These are phyloP conservation scores for Drosophila nikananu DNA, from an alignment of 1,140 invertebrate species.

Conservation along the genomic window DNA sequence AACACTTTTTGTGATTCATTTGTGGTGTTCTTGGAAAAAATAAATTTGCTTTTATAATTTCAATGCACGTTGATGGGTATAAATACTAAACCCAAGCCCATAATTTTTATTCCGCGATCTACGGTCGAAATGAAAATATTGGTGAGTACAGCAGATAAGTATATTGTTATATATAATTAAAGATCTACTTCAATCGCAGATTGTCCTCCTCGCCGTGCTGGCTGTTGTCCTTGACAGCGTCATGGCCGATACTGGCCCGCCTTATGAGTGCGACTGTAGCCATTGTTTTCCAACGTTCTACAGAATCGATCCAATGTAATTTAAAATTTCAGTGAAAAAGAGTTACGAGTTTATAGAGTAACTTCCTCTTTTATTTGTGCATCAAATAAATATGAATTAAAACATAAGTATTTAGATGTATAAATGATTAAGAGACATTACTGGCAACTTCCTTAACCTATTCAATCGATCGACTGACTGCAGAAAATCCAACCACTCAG, in stretches of 20 bases:
- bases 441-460: background rate
- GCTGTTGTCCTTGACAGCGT: background rate
- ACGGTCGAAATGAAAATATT: too few relatives aligned
- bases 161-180: background rate
- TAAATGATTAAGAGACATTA: background rate
- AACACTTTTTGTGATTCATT: too few relatives aligned
- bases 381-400: background rate
- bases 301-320: background rate
- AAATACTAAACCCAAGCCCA: background rate
- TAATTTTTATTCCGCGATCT: background rate
- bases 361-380: background rate
- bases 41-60: background rate
- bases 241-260: background rate
- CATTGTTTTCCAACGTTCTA: background rate
- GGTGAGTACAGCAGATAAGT: background rate
- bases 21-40: too few relatives aligned
- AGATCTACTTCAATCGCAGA: too few relatives aligned
- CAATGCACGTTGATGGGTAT: background rate
- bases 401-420: background rate
- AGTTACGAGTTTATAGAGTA: too few relatives aligned
- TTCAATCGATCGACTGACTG: background rate
- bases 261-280: background rate
- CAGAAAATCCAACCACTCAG: background rate
- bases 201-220: too few relatives aligned
- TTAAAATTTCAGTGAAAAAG: background rate